Evolutionary conservation across 1,140 invertebrate genomes (phyloP).

Genomic region (Eubasilissa regina): DNA sequence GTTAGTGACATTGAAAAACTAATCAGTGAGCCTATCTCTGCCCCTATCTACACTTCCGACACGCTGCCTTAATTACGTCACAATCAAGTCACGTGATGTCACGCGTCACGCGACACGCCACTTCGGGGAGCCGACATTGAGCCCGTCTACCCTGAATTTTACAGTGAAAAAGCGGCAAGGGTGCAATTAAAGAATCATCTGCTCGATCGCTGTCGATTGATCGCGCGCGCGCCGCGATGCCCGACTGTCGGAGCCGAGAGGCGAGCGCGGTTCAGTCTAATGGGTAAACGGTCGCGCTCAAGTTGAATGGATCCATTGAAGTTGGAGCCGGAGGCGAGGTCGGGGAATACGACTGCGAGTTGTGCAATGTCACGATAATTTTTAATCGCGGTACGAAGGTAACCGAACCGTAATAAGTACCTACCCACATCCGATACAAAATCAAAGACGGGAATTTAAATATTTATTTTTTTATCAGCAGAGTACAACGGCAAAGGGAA

Average conservation of each 20-base stretch:
- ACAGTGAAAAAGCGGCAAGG: not conserved
- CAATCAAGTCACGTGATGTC: slow-evolving; percentile 20
- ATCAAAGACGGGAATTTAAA: too few species aligned
- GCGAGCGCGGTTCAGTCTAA: too few species aligned
- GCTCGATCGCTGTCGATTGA: not conserved
- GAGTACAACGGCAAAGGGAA: too few species aligned
- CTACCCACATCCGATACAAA: too few species aligned
- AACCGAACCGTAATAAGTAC: too few species aligned
- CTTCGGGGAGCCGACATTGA: not conserved
- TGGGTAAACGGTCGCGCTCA: not conserved
- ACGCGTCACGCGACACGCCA: not conserved
- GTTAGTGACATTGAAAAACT: not conserved
- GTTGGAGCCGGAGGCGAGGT: slow-evolving; percentile 5
- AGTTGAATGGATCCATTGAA: slow-evolving; percentile 21
- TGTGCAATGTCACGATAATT: not conserved
- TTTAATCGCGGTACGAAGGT: too few species aligned
- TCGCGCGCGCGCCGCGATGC: too few species aligned
- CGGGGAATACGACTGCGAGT: not conserved
- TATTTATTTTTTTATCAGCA: too few species aligned
- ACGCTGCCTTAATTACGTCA: slow-evolving; percentile 30
- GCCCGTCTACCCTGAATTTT: not conserved
- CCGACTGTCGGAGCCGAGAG: too few species aligned
- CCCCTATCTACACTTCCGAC: slow-evolving; percentile 25
- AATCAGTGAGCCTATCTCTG: slow-evolving; percentile 2
- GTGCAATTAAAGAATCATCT: slow-evolving; percentile 10